phyloP scores from a whole-genome alignment of 2,888 invertebrate species.

The Ochropleura leucogaster region DNA sequence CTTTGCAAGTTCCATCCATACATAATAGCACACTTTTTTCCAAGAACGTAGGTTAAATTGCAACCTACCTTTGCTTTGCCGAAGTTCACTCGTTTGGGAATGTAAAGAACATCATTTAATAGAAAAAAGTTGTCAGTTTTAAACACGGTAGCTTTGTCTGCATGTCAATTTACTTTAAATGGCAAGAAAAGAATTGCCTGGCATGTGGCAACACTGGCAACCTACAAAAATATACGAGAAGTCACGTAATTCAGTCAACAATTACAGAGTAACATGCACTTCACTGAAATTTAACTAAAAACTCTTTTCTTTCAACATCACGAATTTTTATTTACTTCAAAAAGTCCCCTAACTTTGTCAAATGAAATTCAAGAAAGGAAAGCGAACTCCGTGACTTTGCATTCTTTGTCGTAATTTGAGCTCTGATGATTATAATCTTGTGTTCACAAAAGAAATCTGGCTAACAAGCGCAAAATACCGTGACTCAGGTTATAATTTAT shows the following conservation, averaged over 20 bases:
- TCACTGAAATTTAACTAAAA: constrained; percentile 19
- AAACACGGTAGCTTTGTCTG: background rate
- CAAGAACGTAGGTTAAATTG: too few species aligned
- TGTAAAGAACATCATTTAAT: background rate
- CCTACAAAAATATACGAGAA: background rate
- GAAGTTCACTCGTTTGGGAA: too few species aligned
- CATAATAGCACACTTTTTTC: background rate
- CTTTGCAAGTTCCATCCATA: background rate
- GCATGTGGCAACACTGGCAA: background rate
- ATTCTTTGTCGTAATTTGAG: constrained; percentile 53
- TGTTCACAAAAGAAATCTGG: constrained; percentile 52
- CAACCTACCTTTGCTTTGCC: too few species aligned
- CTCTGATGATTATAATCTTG: constrained; percentile 55
- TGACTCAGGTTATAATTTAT: constrained; percentile 32
- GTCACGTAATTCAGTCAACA: background rate
- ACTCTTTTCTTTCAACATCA: constrained; percentile 24
- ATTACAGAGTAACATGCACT: constrained; percentile 23
- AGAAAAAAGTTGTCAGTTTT: background rate
- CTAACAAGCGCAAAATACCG: constrained; percentile 47
- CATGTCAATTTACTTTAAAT: background rate
- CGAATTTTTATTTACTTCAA: constrained; percentile 33
- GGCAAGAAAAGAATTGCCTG: background rate
- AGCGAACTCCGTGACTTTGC: constrained; percentile 56
- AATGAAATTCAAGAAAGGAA: constrained; percentile 30
- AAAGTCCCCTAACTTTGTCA: constrained; percentile 18